Percentiles rank a stretch among this genome's conserved stretches.
These are phyloP conservation scores for Erythrocercus mccallii DNA, from an alignment of 2,113 vertebrate species.

Conservation along the genomic window DNA sequence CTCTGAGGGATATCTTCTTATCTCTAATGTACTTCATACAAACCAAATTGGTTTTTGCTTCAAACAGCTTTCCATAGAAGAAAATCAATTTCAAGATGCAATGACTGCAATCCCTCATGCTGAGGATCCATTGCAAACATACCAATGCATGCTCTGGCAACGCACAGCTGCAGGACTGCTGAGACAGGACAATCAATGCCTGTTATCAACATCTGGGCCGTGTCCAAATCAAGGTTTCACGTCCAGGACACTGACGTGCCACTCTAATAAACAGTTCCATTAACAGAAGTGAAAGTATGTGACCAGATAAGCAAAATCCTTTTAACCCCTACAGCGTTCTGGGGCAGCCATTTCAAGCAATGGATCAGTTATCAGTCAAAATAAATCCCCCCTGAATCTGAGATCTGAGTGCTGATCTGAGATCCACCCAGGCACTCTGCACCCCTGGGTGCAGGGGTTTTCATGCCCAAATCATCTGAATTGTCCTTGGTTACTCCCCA, in stretches of 20 bases:
- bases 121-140: slow-evolving; percentile 35
- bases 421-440: neutral
- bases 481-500: neutral
- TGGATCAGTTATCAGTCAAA: neutral
- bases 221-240: neutral
- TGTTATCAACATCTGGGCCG: neutral
- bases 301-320: neutral
- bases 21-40: slow-evolving; percentile 52
- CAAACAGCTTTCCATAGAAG: neutral
- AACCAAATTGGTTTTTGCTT: slow-evolving; percentile 63
- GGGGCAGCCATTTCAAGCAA: neutral
- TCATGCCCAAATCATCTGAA: neutral
- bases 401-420: neutral
- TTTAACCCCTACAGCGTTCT: neutral
- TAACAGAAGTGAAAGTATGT: neutral
- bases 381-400: neutral
- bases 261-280: neutral
- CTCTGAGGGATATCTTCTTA: slow-evolving; percentile 38
- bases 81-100: slow-evolving; percentile 57
- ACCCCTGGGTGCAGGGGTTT: neutral
- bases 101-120: slow-evolving; percentile 26
- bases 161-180: neutral
- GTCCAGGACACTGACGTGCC: neutral
- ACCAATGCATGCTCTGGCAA: neutral
- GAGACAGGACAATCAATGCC: neutral